Percentiles rank a stretch among this genome's conserved stretches.
Evolutionary conservation across 2,797 vertebrate species (phyloP).

Genomic region (Peromyscus melanophrys): DNA sequence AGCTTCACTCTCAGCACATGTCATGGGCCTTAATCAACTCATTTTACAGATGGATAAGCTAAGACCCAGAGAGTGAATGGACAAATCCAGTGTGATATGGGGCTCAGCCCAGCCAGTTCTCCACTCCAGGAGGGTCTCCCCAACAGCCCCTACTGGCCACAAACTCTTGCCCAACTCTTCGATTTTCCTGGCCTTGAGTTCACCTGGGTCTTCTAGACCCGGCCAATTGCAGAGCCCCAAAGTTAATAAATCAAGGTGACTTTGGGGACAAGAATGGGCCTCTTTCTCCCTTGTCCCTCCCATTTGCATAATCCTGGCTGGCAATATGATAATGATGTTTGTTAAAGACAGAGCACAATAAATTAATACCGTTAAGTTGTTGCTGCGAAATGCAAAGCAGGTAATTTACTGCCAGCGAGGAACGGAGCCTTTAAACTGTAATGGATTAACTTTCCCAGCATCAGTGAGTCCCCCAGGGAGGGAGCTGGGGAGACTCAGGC

Average conservation of each 20-base stretch:
- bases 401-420: constrained; percentile 87
- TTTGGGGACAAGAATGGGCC: constrained; percentile 87
- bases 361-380: constrained; percentile 91
- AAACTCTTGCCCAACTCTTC: neutral
- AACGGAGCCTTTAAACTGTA: constrained; percentile 87
- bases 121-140: no score
- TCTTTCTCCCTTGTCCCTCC: constrained; percentile 85
- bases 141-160: neutral
- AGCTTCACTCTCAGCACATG: neutral
- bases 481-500: constrained; percentile 18
- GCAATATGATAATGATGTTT: constrained; percentile 92
- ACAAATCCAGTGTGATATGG: neutral
- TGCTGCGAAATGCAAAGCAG: constrained; percentile 90
- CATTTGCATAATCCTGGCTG: constrained; percentile 92
- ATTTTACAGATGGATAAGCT: neutral
- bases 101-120: neutral
- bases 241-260: constrained; percentile 91
- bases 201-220: constrained; percentile 43
- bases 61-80: neutral
- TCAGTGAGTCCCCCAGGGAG: constrained; percentile 70
- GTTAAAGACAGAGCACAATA: constrained; percentile 91
- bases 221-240: constrained; percentile 63
- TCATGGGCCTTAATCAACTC: neutral
- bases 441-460: constrained; percentile 88
- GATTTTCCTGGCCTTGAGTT: neutral